phyloP scores from a whole-genome alignment of 2,797 vertebrate genomes.

The Eulemur albifrons region DNA sequence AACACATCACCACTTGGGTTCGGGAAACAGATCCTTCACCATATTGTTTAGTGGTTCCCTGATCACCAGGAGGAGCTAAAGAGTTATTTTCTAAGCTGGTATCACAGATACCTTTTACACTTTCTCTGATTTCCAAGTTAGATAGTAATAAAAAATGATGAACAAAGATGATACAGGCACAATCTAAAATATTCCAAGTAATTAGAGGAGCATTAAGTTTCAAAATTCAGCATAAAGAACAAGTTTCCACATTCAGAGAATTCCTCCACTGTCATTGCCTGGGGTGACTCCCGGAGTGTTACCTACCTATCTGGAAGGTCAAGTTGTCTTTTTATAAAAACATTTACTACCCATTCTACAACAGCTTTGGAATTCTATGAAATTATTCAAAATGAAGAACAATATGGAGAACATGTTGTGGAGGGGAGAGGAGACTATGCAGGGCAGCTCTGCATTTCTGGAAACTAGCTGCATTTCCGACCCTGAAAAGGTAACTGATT shows the following conservation, averaged over 20 bases:
- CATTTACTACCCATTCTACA: neutral
- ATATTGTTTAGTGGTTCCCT: slow-evolving; percentile 7
- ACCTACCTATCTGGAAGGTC: neutral
- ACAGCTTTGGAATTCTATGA: neutral
- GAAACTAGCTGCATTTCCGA: neutral
- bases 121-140: slow-evolving; percentile 46
- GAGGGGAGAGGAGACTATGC: neutral
- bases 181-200: neutral
- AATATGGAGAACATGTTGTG: neutral
- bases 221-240: neutral
- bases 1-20: neutral
- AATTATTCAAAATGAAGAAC: neutral
- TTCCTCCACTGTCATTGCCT: neutral
- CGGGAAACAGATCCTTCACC: neutral
- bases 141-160: neutral
- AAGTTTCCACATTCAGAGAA: neutral
- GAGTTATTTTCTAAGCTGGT: slow-evolving; percentile 65
- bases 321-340: neutral
- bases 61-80: slow-evolving; percentile 76
- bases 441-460: neutral
- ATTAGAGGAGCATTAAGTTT: neutral
- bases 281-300: neutral
- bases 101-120: neutral
- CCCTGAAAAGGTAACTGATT: neutral
- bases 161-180: neutral